Evolutionary conservation across 2,113 vertebrate species (phyloP).

Genomic region (Ibidorhyncha struthersii): DNA sequence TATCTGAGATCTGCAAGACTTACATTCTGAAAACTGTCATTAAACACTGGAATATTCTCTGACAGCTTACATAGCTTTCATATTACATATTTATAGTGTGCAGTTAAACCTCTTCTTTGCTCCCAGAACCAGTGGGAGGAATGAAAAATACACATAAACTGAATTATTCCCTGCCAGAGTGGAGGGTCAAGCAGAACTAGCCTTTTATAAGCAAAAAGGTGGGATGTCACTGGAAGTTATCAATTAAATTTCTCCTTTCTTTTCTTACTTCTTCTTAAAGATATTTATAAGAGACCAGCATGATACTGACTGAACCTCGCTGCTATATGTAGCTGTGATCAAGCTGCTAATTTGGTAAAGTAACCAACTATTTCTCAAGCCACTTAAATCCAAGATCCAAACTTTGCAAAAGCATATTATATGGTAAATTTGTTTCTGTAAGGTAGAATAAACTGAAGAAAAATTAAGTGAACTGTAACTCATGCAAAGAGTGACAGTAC

Average conservation of each 20-base stretch:
- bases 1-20: constrained; percentile 31
- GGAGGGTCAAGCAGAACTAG: background rate
- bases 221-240: background rate
- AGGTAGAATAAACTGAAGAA: background rate
- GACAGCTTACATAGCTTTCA: constrained; percentile 31
- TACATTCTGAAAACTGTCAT: constrained; percentile 55
- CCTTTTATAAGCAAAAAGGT: background rate
- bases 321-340: background rate
- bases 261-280: background rate
- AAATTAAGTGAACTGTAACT: background rate
- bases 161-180: background rate
- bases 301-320: background rate
- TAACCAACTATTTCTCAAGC: background rate
- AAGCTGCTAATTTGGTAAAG: background rate
- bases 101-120: constrained; percentile 43
- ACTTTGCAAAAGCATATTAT: background rate
- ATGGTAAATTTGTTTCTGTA: background rate
- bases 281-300: background rate
- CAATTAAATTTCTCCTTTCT: background rate
- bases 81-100: constrained; percentile 56
- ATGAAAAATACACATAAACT: constrained; percentile 7
- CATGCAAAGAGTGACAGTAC: background rate
- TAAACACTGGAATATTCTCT: constrained; percentile 43
- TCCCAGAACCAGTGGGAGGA: constrained; percentile 1
- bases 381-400: background rate